Evolutionary conservation across 2,888 invertebrate species (phyloP).

Genomic region (Orthonevra nobilis): DNA sequence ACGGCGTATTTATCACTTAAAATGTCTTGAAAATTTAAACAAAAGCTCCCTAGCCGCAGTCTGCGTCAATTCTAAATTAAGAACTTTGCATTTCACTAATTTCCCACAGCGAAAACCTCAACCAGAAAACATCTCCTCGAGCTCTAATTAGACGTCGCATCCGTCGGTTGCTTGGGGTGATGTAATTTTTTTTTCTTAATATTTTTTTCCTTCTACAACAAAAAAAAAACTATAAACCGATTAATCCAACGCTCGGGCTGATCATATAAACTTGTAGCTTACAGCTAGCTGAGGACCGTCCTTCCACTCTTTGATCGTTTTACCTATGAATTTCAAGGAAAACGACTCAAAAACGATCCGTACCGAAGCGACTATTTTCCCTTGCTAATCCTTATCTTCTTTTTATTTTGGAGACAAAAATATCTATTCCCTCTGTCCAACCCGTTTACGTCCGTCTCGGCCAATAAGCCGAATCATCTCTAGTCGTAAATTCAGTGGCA

Average conservation of each 20-base stretch:
- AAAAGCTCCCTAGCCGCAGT: conserved; percentile 33
- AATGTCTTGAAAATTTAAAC: conserved; percentile 48
- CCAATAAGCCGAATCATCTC: conserved; percentile 22
- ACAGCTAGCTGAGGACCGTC: not conserved
- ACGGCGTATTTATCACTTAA: conserved; percentile 51
- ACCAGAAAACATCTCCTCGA: conserved; percentile 52
- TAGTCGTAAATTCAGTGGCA: conserved; percentile 60
- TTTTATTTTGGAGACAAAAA: conserved; percentile 35
- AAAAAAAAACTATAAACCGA: not conserved
- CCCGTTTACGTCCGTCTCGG: not conserved
- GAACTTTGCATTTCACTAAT: conserved; percentile 15
- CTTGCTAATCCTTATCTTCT: conserved; percentile 5
- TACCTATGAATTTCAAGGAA: not conserved
- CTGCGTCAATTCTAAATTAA: conserved; percentile 63
- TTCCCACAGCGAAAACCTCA: conserved; percentile 29
- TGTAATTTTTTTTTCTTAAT: conserved; percentile 42
- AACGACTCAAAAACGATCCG: not conserved
- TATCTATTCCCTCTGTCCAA: conserved; percentile 18
- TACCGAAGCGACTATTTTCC: conserved; percentile 1
- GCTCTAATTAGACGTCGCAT: conserved; percentile 59
- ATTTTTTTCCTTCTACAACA: conserved; percentile 26
- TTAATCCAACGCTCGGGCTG: not conserved
- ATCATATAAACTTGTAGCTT: not conserved
- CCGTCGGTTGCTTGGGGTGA: conserved; percentile 49
- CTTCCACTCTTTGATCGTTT: not conserved